Conservation (phyloP, 2,113 vertebrate genomes). For the Cinclus mexicanus region DNA sequence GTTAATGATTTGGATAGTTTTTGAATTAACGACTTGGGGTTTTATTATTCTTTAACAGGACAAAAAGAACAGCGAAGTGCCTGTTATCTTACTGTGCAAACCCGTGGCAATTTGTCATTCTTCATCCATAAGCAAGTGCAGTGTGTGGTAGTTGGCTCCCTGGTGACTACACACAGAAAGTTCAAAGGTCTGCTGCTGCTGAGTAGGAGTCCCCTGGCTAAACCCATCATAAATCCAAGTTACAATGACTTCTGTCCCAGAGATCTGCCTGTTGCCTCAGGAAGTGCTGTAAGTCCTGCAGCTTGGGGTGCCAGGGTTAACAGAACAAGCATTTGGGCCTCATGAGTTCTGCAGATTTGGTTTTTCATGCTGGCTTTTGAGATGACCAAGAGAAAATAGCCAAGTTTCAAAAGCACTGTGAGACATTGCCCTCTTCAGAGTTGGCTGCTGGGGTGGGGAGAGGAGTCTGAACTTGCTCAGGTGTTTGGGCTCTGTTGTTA, state of each 20-base stretch:
- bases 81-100: slow-evolving; percentile 77
- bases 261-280: slow-evolving; percentile 31
- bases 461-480: not conserved
- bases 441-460: not conserved
- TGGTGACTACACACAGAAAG: slow-evolving; percentile 76
- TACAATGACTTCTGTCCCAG: slow-evolving; percentile 72
- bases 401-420: not conserved
- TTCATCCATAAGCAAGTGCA: slow-evolving; percentile 64
- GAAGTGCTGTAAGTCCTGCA: slow-evolving; percentile 66
- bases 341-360: not conserved
- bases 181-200: slow-evolving; percentile 77
- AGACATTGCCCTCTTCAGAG: not conserved
- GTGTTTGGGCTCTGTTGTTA: not conserved
- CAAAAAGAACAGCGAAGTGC: slow-evolving; percentile 55
- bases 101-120: slow-evolving; percentile 71
- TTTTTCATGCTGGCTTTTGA: not conserved
- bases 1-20: not conserved
- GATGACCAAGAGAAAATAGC: not conserved
- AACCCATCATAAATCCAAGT: slow-evolving; percentile 73
- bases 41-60: slow-evolving; percentile 35
- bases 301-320: not conserved
- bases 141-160: slow-evolving; percentile 79
- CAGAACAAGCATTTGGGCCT: not conserved
- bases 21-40: not conserved
- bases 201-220: slow-evolving; percentile 70